Evolutionary conservation across 2,888 invertebrate species (phyloP), one percentile per base, ranked within the genome.

Genomic region (Scaptodrosophila latifasciaeformis): DNA sequence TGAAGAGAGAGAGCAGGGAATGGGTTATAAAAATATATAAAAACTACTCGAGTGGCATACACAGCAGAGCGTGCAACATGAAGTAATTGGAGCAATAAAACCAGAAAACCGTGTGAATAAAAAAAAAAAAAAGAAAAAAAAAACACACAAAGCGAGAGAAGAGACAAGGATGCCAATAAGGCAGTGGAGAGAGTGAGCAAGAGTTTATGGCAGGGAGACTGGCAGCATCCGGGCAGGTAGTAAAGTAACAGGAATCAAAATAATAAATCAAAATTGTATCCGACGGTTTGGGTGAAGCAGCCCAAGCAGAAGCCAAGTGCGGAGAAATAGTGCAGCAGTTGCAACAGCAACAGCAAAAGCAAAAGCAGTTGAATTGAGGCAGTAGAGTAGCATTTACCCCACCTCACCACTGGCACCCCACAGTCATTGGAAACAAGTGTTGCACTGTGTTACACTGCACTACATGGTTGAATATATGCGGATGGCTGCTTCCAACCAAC

Each of bases 71-170:
- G 61, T 54, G 63, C 62, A 59, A 69, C 63, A 63, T 63, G 57
- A 67, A 72, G 67, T 74, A 72, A 72, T 72, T 72, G 74, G 65
- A 74, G 65, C 70, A 72, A 72, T 72, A 74, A 72, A 74, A 70
- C 54, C 65, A 70, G 67, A 53, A 57, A 67, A 59, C 56, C 65
- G 59, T 70, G 69, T 67, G 72, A 72, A 72, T 65, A 62, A 74
- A 72, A 69, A 67, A 58, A 56, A 54, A 55, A 27, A 42, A 34
- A 30, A 48, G 45, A 49, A 45, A 37, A 43, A 7, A 17, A 18
- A 13, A 53, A 30, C 12, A 17, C 37, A 31, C 59, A 58, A 45
- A 45, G 62, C 53, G 59, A 54, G n/a, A 59, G 56, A 48, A 46
- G 35, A 42, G 58, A 44, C 40, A 43, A 12, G 49, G 30, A 42